Conservation (phyloP, 2,888 invertebrate genomes). For the Apoda limacodes region DNA sequence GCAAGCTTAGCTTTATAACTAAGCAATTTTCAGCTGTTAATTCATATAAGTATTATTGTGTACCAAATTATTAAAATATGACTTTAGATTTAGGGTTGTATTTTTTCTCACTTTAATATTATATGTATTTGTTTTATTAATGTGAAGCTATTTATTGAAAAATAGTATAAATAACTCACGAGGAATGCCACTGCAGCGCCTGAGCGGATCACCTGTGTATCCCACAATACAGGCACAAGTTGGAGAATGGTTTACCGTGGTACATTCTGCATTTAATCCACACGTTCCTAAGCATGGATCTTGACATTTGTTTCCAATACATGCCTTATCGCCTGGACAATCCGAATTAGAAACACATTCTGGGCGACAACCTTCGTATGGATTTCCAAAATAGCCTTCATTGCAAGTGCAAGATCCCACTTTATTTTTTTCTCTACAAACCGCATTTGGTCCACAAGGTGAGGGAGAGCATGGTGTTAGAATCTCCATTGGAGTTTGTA, state of each 20-base stretch:
- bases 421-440: conserved; percentile 75
- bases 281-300: conserved; percentile 83
- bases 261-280: conserved; percentile 79
- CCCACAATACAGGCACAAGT: conserved; percentile 74
- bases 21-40: no score
- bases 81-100: no score
- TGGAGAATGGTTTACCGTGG: conserved; percentile 78
- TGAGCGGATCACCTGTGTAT: conserved; percentile 72
- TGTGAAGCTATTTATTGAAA: no score
- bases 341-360: conserved; percentile 80
- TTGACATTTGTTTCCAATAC: conserved; percentile 78
- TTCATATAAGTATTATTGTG: no score
- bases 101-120: no score
- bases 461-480: conserved; percentile 75
- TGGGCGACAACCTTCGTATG: conserved; percentile 81
- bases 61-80: no score
- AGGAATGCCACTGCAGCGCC: conserved; percentile 54
- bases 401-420: conserved; percentile 79
- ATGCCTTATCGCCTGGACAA: conserved; percentile 78
- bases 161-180: conserved; percentile 34
- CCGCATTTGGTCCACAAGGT: conserved; percentile 79
- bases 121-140: no score
- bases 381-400: conserved; percentile 79
- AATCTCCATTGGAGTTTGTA: conserved; percentile 56
- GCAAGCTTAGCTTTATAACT: no score